Evolutionary conservation across 2,797 vertebrate genomes (phyloP).

Genomic region (Poeciliopsis infans): DNA sequence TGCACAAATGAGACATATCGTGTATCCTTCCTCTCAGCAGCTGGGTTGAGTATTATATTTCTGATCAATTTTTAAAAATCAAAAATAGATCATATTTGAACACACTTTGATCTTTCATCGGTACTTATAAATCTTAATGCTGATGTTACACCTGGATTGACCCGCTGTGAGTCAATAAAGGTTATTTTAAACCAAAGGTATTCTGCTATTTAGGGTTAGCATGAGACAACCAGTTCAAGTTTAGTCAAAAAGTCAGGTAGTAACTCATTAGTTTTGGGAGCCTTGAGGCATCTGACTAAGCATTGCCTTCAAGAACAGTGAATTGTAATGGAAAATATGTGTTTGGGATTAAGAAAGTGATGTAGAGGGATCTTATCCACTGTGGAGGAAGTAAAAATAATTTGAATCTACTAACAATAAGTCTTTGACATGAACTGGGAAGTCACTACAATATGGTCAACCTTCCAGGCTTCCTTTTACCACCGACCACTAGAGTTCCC

Average conservation of each 20-base stretch:
- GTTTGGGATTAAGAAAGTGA: neutral
- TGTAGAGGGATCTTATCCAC: neutral
- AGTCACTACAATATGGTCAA: neutral
- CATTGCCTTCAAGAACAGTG: neutral
- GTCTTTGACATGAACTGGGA: neutral
- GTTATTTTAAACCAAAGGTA: neutral
- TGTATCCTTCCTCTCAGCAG: no score
- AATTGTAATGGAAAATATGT: neutral
- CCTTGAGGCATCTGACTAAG: neutral
- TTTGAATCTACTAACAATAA: neutral
- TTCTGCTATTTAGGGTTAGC: neutral
- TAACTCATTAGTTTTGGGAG: neutral
- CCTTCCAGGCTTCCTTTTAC: neutral
- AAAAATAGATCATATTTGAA: no score
- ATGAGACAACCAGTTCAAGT: neutral
- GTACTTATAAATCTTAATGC: no score
- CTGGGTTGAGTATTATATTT: no score
- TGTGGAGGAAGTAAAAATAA: neutral
- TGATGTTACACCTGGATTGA: no score
- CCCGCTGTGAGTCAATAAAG: no score
- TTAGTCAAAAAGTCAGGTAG: neutral
- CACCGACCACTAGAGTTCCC: neutral
- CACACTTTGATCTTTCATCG: no score
- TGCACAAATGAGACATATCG: no score
- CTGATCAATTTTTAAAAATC: no score